These are phyloP conservation scores for Nesidiocoris tenuis DNA, from an alignment of 2,888 invertebrate genomes.

Conservation along the genomic window DNA sequence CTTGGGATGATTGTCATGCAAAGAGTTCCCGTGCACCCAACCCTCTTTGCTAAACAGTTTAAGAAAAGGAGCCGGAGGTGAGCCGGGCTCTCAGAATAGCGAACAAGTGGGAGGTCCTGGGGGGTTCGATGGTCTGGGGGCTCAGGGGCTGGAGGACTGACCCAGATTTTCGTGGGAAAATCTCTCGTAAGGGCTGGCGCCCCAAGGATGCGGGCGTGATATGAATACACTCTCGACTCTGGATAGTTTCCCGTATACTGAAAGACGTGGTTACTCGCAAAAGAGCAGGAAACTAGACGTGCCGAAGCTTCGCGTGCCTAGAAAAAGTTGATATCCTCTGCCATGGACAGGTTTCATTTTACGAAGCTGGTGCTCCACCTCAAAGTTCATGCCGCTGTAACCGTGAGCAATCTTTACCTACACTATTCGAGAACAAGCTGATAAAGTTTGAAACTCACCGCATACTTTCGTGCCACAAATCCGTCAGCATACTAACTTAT, in stretches of 20 bases:
- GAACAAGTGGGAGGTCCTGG: constrained; percentile 27
- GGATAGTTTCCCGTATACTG: constrained; percentile 10
- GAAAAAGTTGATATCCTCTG: not conserved
- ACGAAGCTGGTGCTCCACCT: too few relatives aligned
- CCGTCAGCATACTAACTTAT: too few relatives aligned
- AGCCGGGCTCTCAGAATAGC: constrained; percentile 8
- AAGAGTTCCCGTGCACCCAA: constrained; percentile 18
- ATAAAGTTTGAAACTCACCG: too few relatives aligned
- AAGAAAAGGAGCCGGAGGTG: not conserved
- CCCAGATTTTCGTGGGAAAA: constrained; percentile 30
- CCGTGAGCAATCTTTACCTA: too few relatives aligned
- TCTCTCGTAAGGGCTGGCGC: not conserved
- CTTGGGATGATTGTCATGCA: constrained; percentile 38
- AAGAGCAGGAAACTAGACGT: constrained; percentile 6
- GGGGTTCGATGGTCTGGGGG: constrained; percentile 1
- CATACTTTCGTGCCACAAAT: too few relatives aligned
- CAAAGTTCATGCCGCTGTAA: too few relatives aligned
- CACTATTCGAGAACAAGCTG: too few relatives aligned
- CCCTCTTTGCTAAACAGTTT: constrained; percentile 28
- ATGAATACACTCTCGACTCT: constrained; percentile 13
- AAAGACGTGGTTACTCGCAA: constrained; percentile 1
- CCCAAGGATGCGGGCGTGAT: constrained; percentile 16
- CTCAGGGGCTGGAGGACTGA: constrained; percentile 13
- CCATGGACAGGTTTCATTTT: not conserved
- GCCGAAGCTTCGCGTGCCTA: not conserved